Percentiles rank a stretch among this genome's conserved stretches.
These are phyloP conservation scores for Hyperoodon ampullatus DNA, from an alignment of 2,113 vertebrate species.

Conservation along the genomic window DNA sequence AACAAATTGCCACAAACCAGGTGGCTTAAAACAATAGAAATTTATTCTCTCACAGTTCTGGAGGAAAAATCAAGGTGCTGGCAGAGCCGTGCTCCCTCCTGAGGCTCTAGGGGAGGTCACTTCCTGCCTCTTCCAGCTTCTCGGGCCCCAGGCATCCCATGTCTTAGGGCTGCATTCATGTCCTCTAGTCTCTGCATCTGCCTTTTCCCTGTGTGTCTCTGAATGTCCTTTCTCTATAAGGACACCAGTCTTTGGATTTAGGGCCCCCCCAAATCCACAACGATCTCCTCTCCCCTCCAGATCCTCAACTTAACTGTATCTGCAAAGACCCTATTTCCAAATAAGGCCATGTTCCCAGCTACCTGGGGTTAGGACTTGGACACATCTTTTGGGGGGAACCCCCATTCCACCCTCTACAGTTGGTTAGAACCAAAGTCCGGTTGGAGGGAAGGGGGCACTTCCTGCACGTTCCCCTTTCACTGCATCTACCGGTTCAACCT, in stretches of 20 bases:
- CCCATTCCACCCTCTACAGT: background rate
- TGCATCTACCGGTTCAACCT: background rate
- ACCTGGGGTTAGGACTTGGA: background rate
- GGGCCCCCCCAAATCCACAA: background rate
- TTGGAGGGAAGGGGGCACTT: rapidly evolving
- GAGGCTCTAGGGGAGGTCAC: background rate
- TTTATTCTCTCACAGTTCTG: background rate
- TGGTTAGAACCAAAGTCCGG: background rate
- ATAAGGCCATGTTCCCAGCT: background rate
- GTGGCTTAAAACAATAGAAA: background rate
- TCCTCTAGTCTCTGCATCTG: rapidly evolving
- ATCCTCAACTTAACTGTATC: background rate
- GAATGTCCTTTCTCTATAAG: background rate
- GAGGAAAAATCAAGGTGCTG: background rate
- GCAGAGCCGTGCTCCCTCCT: background rate
- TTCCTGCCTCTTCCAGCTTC: background rate
- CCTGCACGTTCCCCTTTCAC: background rate
- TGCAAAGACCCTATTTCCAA: background rate
- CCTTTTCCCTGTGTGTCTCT: background rate
- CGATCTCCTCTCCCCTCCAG: background rate
- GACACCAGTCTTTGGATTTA: background rate
- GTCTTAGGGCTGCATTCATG: background rate
- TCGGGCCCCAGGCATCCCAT: background rate
- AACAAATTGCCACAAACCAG: background rate
- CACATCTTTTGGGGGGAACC: background rate